phyloP scores from a whole-genome alignment of 2,113 vertebrate species.

The Silurus glanis region DNA sequence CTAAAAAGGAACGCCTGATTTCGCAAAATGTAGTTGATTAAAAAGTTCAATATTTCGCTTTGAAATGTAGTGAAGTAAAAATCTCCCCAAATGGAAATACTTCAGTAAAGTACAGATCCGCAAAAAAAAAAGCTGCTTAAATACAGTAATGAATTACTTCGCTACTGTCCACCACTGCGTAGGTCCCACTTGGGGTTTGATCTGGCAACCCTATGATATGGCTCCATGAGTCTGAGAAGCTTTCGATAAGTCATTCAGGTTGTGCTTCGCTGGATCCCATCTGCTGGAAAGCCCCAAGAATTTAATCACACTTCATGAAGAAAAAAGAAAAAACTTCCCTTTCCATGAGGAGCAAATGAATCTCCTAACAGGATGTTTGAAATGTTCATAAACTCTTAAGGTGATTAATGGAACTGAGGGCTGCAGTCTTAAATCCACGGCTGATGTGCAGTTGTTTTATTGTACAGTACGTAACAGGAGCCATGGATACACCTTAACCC shows the following conservation, averaged over 20 bases:
- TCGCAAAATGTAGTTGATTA: too few relatives aligned
- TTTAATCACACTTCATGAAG: slow-evolving; percentile 23
- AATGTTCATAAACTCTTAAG: slow-evolving; percentile 29
- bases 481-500: slow-evolving; percentile 14
- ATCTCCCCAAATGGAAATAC: too few relatives aligned
- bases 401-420: slow-evolving; percentile 24
- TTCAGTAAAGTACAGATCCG: too few relatives aligned
- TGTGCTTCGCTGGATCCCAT: slow-evolving; percentile 34
- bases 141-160: too few relatives aligned
- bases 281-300: slow-evolving; percentile 38
- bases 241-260: slow-evolving; percentile 33
- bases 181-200: slow-evolving; percentile 29
- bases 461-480: slow-evolving; percentile 19
- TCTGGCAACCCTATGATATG: slow-evolving; percentile 30
- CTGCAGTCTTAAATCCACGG: slow-evolving; percentile 30
- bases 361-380: slow-evolving; percentile 33
- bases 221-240: neutral
- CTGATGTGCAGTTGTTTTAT: slow-evolving; percentile 20
- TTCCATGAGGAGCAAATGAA: slow-evolving; percentile 12
- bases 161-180: neutral
- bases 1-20: too few relatives aligned
- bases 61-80: too few relatives aligned
- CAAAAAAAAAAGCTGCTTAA: too few relatives aligned
- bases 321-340: slow-evolving; percentile 13
- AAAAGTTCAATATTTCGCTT: too few relatives aligned